Evolutionary conservation across 1,140 invertebrate species (phyloP).

Genomic region (Periplaneta americana): DNA sequence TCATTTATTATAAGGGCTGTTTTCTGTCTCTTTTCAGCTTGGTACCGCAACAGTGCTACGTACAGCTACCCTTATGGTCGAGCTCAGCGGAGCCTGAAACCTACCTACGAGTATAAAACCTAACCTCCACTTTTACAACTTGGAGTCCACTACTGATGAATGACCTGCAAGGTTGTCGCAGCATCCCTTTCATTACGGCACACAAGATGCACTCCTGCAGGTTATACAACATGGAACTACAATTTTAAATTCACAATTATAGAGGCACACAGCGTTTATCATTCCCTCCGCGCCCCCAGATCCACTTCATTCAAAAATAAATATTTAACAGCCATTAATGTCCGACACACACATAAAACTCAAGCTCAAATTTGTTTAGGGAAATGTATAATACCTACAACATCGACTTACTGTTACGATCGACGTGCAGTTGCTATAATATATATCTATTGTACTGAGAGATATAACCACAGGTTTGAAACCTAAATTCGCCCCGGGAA

Average conservation of each 20-base stretch:
- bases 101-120: not conserved
- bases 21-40: not conserved
- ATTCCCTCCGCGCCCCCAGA: too few relatives aligned
- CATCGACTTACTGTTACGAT: too few relatives aligned
- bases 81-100: not conserved
- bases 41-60: not conserved
- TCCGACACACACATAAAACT: too few relatives aligned
- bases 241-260: not conserved
- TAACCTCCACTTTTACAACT: not conserved
- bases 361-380: too few relatives aligned
- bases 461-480: too few relatives aligned
- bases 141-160: not conserved
- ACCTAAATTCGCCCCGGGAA: too few relatives aligned
- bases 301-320: too few relatives aligned
- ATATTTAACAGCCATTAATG: too few relatives aligned
- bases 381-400: too few relatives aligned
- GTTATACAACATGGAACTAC: not conserved
- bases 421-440: too few relatives aligned
- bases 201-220: not conserved
- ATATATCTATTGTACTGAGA: too few relatives aligned
- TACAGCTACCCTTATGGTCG: not conserved
- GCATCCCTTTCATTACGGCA: not conserved
- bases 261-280: too few relatives aligned
- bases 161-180: not conserved
- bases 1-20: slow-evolving; percentile 3